A percentile compares a stretch with the other conserved stretches of the same genome.
These are phyloP conservation scores for Propsilocerus akamusi DNA, from an alignment of 1,140 invertebrate genomes.

Conservation along the genomic window DNA sequence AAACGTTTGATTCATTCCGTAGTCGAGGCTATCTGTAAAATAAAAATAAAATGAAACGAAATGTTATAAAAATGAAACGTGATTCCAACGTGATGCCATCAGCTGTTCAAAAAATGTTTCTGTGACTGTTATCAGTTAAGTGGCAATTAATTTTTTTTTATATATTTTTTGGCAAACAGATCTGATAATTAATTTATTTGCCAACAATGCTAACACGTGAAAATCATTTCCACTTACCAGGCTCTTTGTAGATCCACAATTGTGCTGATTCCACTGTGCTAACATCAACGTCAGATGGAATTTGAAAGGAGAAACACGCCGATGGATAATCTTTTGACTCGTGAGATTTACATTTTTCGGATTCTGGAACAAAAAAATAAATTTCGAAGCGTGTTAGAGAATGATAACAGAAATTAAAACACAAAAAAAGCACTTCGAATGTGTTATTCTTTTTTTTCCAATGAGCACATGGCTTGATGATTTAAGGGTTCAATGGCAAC, in stretches of 20 bases:
- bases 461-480: neutral
- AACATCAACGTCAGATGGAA: constrained; percentile 45
- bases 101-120: neutral
- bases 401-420: constrained; percentile 3
- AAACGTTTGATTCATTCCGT: constrained; percentile 36
- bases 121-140: neutral
- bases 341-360: constrained; percentile 17
- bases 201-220: too few species aligned
- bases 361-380: constrained; percentile 10
- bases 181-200: too few species aligned
- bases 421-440: constrained; percentile 9
- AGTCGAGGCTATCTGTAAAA: neutral
- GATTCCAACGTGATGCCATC: neutral
- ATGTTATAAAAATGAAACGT: neutral
- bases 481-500: neutral
- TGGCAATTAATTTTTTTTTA: neutral
- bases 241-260: constrained; percentile 58
- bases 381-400: neutral
- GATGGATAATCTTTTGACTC: constrained; percentile 29
- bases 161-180: too few species aligned
- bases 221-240: constrained; percentile 25
- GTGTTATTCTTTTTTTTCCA: too few species aligned
- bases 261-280: constrained; percentile 52
- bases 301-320: constrained; percentile 46
- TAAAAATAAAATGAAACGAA: neutral